Conservation (phyloP, 1,140 invertebrate species). For the Acromyrmex heyeri region DNA sequence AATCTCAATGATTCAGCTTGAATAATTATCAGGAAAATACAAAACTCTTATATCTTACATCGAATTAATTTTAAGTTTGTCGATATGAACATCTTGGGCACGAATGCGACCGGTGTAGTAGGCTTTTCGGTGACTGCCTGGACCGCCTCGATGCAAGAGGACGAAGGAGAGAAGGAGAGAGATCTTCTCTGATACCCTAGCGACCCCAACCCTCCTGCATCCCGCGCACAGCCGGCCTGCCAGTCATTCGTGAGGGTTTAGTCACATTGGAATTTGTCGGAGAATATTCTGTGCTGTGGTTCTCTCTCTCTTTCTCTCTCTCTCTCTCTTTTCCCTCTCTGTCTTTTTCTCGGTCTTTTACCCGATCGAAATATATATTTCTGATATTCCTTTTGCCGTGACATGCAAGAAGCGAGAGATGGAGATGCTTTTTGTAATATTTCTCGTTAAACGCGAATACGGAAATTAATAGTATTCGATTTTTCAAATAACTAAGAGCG, state of each 20-base stretch:
- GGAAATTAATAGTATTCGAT: background rate
- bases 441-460: background rate
- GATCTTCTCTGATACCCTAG: slow-evolving; percentile 79
- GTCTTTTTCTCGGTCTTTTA: slow-evolving; percentile 42
- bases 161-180: slow-evolving; percentile 66
- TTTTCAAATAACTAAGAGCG: background rate
- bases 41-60: background rate
- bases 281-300: slow-evolving; percentile 66
- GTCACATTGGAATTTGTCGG: slow-evolving; percentile 82
- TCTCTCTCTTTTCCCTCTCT: background rate
- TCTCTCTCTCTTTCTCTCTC: background rate
- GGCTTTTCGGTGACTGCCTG: slow-evolving; percentile 51
- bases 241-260: slow-evolving; percentile 81
- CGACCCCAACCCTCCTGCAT: slow-evolving; percentile 76
- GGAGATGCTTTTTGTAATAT: background rate
- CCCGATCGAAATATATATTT: slow-evolving; percentile 61
- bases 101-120: slow-evolving; percentile 53
- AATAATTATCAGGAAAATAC: background rate
- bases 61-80: slow-evolving; percentile 21
- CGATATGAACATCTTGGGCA: slow-evolving; percentile 51
- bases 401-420: background rate
- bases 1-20: background rate
- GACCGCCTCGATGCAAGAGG: slow-evolving; percentile 43
- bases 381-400: slow-evolving; percentile 3
- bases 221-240: slow-evolving; percentile 78